phyloP scores from a whole-genome alignment of 2,888 invertebrate species.

The Lasioglossum lativentre region DNA sequence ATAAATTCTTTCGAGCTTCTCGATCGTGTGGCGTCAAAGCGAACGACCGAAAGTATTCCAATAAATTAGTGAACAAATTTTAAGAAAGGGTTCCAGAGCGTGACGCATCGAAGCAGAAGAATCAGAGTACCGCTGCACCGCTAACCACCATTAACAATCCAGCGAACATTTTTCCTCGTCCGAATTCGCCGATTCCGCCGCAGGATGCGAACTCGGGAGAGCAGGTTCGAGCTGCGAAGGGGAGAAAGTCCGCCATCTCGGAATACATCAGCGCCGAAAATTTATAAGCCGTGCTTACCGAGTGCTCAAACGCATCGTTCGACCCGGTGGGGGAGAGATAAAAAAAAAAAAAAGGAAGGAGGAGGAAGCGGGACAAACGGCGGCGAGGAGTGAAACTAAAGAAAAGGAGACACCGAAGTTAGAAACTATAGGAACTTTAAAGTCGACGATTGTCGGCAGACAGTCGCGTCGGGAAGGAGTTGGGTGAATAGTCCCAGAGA shows the following conservation, averaged over 20 bases:
- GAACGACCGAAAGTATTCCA: background rate
- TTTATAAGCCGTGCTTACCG: background rate
- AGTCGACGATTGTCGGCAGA: slow-evolving; percentile 48
- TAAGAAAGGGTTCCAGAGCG: background rate
- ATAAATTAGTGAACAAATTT: background rate
- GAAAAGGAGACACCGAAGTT: slow-evolving; percentile 14
- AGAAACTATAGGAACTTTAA: slow-evolving; percentile 44
- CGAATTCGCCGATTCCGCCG: background rate
- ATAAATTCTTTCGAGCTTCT: background rate
- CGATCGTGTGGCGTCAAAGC: too few relatives aligned
- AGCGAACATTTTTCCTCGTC: background rate
- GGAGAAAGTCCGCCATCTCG: background rate
- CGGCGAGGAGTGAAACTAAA: background rate
- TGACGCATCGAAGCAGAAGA: background rate
- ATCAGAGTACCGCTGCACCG: background rate
- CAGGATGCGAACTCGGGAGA: background rate
- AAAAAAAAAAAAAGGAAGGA: background rate
- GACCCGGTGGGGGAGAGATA: background rate
- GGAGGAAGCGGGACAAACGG: slow-evolving; percentile 25
- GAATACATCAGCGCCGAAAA: slow-evolving; percentile 2
- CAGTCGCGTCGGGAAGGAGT: slow-evolving; percentile 15
- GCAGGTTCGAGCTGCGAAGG: background rate
- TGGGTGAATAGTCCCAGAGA: slow-evolving; percentile 44
- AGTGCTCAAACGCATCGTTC: slow-evolving; percentile 14
- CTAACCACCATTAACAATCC: background rate